These are phyloP conservation scores for Orthosia cruda DNA, from an alignment of 2,888 invertebrate species.

Conservation along the genomic window DNA sequence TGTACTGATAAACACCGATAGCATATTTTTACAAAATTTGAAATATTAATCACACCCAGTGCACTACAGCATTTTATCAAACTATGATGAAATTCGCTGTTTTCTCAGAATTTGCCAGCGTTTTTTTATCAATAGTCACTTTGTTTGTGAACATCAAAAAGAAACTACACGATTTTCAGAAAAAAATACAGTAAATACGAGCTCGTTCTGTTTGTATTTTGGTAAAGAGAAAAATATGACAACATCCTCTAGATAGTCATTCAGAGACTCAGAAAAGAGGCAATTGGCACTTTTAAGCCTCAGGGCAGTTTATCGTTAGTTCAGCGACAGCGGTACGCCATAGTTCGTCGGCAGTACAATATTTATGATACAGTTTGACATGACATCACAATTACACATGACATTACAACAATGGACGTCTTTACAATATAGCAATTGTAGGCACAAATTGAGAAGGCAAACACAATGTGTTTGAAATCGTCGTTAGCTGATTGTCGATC, in stretches of 20 bases:
- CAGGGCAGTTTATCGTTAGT: background rate
- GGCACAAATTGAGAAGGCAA: conserved; percentile 24
- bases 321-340: background rate
- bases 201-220: background rate
- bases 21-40: no score
- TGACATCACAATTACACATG: no score
- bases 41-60: no score
- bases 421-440: conserved; percentile 55
- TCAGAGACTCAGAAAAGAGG: background rate
- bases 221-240: background rate
- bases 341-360: conserved; percentile 7
- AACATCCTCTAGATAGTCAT: background rate
- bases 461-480: background rate
- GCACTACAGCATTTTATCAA: no score
- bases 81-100: no score
- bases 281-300: background rate
- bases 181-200: background rate
- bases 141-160: conserved; percentile 3
- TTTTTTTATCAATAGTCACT: no score
- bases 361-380: conserved; percentile 31
- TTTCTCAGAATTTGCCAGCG: no score
- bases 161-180: conserved; percentile 1
- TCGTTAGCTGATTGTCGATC: conserved; percentile 29
- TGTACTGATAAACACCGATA: background rate
- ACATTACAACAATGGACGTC: conserved; percentile 35